phyloP scores from a whole-genome alignment of 1,140 invertebrate species.

The Diuraphis noxia region DNA sequence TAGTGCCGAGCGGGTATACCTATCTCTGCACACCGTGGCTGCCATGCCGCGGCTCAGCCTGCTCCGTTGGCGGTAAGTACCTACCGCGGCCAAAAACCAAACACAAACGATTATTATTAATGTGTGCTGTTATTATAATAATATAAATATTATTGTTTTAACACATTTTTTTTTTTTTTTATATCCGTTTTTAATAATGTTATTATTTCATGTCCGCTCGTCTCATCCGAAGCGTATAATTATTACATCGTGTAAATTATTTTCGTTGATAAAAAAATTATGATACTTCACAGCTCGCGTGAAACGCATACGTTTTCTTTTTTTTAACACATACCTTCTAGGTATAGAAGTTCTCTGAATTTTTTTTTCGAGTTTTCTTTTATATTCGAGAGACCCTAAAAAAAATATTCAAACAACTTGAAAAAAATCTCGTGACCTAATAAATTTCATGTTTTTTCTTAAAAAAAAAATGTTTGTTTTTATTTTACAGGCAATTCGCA shows the following conservation, averaged over 20 bases:
- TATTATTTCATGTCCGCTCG: too few species aligned
- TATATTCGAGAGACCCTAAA: not conserved
- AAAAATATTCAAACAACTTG: not conserved
- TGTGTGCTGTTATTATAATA: too few species aligned
- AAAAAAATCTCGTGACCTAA: not conserved
- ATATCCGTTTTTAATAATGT: too few species aligned
- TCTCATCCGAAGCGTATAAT: not conserved
- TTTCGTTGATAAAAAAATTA: not conserved
- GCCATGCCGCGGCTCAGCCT: slow-evolving; percentile 43
- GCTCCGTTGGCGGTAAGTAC: slow-evolving; percentile 38
- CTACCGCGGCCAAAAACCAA: not conserved
- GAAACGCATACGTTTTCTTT: not conserved
- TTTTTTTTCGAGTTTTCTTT: not conserved
- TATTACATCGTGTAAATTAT: not conserved
- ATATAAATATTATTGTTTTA: not conserved
- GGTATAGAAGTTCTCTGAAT: not conserved
- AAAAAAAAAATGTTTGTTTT: not conserved
- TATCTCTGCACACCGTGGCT: slow-evolving; percentile 32
- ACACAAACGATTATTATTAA: not conserved
- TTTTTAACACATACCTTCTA: not conserved
- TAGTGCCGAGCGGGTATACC: slow-evolving; percentile 29
- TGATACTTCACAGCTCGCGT: too few species aligned
- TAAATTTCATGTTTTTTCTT: not conserved
- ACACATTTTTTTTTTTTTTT: not conserved
- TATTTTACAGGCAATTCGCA: slow-evolving; percentile 37